These are phyloP conservation scores for Peromyscus eremicus DNA, from an alignment of 2,797 vertebrate species.

Conservation along the genomic window DNA sequence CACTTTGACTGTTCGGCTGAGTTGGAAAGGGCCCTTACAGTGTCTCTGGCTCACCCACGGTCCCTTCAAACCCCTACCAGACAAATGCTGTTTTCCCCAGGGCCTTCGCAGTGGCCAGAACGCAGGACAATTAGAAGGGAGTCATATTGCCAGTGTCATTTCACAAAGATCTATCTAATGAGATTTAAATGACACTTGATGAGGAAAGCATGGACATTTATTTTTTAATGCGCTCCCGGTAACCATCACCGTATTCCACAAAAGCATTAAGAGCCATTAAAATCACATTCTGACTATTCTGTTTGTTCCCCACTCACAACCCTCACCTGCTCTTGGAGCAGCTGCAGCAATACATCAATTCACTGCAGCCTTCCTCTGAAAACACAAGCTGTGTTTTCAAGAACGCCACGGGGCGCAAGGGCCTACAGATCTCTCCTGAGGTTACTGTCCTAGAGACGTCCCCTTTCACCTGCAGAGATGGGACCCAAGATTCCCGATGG, in stretches of 20 bases:
- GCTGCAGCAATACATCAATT: slow-evolving; percentile 70
- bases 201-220: slow-evolving; percentile 32
- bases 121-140: background rate
- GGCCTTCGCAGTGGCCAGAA: background rate
- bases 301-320: slow-evolving; percentile 77
- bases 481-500: background rate
- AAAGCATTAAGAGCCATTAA: slow-evolving; percentile 76
- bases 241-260: slow-evolving; percentile 52
- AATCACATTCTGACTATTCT: slow-evolving; percentile 77
- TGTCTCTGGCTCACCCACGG: background rate
- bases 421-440: background rate
- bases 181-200: slow-evolving; percentile 46
- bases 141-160: background rate
- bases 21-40: background rate
- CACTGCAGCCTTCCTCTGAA: slow-evolving; percentile 71
- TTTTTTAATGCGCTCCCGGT: slow-evolving; percentile 72
- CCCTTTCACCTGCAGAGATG: background rate
- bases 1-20: background rate
- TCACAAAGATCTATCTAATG: slow-evolving; percentile 15
- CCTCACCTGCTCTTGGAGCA: slow-evolving; percentile 57
- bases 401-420: background rate
- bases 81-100: background rate
- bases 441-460: background rate
- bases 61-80: background rate
- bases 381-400: slow-evolving; percentile 64